A percentile compares a stretch with the other conserved stretches of the same genome.
Conservation (phyloP, 2,113 vertebrate species). For the Cranoglanis bouderius region DNA sequence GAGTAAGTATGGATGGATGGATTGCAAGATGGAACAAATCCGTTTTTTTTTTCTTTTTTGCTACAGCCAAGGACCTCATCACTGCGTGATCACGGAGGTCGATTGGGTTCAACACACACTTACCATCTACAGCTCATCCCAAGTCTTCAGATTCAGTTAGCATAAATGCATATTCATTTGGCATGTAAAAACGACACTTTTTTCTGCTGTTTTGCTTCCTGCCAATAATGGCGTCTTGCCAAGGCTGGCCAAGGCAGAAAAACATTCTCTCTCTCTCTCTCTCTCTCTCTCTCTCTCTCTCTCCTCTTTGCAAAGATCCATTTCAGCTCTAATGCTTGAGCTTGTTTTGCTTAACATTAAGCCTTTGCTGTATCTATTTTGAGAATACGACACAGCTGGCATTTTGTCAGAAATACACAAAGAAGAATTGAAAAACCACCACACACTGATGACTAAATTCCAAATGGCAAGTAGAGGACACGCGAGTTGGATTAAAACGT, state of each 20-base stretch:
- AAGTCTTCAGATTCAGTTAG: not conserved
- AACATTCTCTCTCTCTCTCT: not conserved
- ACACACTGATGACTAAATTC: not conserved
- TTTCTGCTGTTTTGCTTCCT: conserved; percentile 26
- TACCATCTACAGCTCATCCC: conserved; percentile 20
- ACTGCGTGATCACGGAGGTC: not conserved
- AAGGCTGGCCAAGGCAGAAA: conserved; percentile 18
- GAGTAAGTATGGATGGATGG: not conserved
- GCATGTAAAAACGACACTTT: conserved; percentile 2
- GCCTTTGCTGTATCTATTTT: conserved; percentile 1
- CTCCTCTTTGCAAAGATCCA: not conserved
- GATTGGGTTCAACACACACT: conserved; percentile 27
- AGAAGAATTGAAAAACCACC: not conserved
- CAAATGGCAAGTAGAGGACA: not conserved
- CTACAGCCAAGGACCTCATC: conserved; percentile 20
- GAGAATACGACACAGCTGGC: not conserved
- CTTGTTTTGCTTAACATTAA: conserved; percentile 24
- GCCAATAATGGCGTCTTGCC: conserved; percentile 4
- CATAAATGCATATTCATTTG: conserved; percentile 37
- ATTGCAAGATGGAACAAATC: conserved; percentile 21
- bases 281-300: conserved; percentile 9
- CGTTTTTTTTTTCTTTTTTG: not conserved
- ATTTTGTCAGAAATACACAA: conserved; percentile 14
- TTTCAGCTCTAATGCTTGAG: not conserved
- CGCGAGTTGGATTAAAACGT: not conserved